Evolutionary conservation across 2,113 vertebrate species (phyloP), one percentile per base, ranked within the genome.

Genomic region (Pachycephala philippinensis): DNA sequence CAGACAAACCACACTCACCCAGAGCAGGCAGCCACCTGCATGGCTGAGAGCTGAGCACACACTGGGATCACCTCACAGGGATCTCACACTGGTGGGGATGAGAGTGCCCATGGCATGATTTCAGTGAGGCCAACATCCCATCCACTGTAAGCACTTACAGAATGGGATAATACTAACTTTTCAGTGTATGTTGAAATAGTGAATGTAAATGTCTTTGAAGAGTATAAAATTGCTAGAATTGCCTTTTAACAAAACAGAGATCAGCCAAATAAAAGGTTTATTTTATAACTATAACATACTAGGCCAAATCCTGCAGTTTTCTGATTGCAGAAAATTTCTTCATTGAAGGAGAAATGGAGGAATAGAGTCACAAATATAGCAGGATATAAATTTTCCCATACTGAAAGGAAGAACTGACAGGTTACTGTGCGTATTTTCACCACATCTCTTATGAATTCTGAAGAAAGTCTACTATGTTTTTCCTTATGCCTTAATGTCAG

Each of bases 401-500:
- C 24, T 39, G 42, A 72, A 69, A 69, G 3, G 30, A 87, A 30
- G 28, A 91, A 66, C 39, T 81, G 13, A 4, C 2, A 64, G 33
- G 30, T 60, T 71, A 60, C 50, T 47, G 6, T 44, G 30, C 14
- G 1, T 56, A 18, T 57, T 77, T 93, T 65, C 35, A 39, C 39
- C 10, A 5, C 11, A 18, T 30, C 31, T 71, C 44, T 26, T n/a
- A 39, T 1, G 78, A 92, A 91, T 64, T 54, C 12, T 56, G 13
- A 82, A 33, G 21, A 70, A 76, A 77, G 39, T 17, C 23, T 44
- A 54, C 18, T 10, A 17, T 9, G 24, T 27, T 92, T 71, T 88
- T 95, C 85, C 71, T 90, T 80, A 84, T 84, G 39, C 95, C 84
- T 97, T 50, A 8, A 37, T 33, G 30, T 70, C 59, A 91, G 96